Evolutionary conservation across 2,888 invertebrate genomes (phyloP).

Genomic region (Siphlonurus alternatus): DNA sequence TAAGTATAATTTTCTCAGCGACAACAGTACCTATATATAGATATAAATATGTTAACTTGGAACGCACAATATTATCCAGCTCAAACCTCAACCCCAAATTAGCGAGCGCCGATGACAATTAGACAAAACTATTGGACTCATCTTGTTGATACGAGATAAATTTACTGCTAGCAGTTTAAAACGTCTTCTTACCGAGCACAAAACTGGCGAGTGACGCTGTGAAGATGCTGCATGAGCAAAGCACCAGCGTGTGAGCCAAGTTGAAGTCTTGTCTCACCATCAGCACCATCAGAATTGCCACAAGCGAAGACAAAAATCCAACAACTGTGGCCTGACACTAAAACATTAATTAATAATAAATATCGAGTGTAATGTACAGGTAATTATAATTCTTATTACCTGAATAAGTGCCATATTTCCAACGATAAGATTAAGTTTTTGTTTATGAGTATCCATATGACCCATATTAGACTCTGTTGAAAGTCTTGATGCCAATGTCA

Average conservation of each 20-base stretch:
- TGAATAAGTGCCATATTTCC: not conserved
- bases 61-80: conserved; percentile 15
- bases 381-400: not conserved
- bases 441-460: conserved; percentile 48
- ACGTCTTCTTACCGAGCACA: no score
- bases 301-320: conserved; percentile 32
- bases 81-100: not conserved
- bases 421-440: not conserved
- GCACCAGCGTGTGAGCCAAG: conserved; percentile 30
- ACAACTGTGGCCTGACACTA: conserved; percentile 29
- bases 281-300: conserved; percentile 32
- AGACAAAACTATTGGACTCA: no score
- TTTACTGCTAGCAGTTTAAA: no score
- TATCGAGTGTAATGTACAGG: not conserved
- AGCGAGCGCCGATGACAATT: not conserved
- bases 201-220: conserved; percentile 39
- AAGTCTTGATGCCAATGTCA: conserved; percentile 81
- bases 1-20: no score
- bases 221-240: conserved; percentile 34
- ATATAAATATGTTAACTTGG: conserved; percentile 2
- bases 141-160: no score
- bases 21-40: no score
- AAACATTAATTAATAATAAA: conserved; percentile 19
- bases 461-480: conserved; percentile 86
- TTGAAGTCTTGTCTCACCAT: conserved; percentile 29